Conservation (phyloP, 2,113 vertebrate species). For the Anoura caudifer region DNA sequence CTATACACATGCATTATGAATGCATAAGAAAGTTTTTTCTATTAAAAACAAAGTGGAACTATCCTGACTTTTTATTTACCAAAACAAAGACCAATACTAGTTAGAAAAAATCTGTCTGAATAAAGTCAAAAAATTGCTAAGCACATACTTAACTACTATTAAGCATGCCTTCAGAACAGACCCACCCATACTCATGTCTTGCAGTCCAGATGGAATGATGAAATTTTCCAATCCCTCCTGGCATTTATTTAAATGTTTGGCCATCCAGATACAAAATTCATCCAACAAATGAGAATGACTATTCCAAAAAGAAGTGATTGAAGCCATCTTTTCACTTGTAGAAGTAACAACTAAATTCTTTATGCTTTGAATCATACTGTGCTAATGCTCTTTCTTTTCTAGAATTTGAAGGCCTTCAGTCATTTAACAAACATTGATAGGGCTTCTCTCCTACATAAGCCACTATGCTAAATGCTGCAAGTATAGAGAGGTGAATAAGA, state of each 20-base stretch:
- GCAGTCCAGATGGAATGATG: constrained; percentile 55
- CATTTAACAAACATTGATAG: constrained; percentile 22
- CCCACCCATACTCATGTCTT: constrained; percentile 48
- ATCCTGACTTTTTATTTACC: constrained; percentile 47
- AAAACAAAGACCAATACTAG: constrained; percentile 60
- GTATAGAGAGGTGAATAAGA: background rate
- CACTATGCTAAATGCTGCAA: background rate
- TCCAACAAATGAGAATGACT: constrained; percentile 45
- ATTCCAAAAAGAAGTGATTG: constrained; percentile 23
- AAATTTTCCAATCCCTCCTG: constrained; percentile 43
- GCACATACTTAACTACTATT: constrained; percentile 46
- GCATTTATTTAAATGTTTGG: constrained; percentile 59
- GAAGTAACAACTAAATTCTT: constrained; percentile 40
- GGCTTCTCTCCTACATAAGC: background rate
- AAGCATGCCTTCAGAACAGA: constrained; percentile 52
- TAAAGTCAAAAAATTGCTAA: constrained; percentile 60
- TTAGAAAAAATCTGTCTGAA: constrained; percentile 66
- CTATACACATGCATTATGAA: constrained; percentile 54
- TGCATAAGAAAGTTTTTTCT: constrained; percentile 33
- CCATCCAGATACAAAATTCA: constrained; percentile 45
- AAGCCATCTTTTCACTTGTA: constrained; percentile 18
- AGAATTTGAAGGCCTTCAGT: constrained; percentile 27
- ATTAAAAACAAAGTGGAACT: constrained; percentile 48
- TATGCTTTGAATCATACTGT: background rate
- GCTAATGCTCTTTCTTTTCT: constrained; percentile 21